Evolutionary conservation across 1,140 invertebrate species (phyloP), one percentile per base, ranked within the genome.

Genomic region (Brachionus calyciflorus): DNA sequence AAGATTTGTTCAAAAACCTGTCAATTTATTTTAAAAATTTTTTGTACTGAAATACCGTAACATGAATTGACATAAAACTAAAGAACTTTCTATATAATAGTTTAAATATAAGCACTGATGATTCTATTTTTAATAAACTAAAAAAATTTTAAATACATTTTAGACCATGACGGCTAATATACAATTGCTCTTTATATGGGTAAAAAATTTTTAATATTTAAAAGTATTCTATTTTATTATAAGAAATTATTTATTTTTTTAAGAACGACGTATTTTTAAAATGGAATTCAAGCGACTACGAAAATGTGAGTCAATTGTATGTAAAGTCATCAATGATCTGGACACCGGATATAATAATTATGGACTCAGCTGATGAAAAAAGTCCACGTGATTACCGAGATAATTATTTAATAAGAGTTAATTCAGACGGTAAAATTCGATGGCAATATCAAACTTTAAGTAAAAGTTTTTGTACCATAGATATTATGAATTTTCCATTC

Each of bases 341-440:
- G 73, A 76, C 73, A 40, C 73, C 73, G 9, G 51, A 76, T 48
- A 55, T 76, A 40, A 55, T 76, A 14, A 46, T 76, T 28, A 55
- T 76, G 33, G 49, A 76, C 37, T 76, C 73, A 9, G 73, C 73
- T 19, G 73, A 76, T 17, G 73, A 76, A 60, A 76, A 76, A 60
- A 37, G 12, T 7, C 17, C 40, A 17, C 73, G 73, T 17, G 46
- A 46, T 40, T 73, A 76, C 40, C 51, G 73, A 28, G 73, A 76
- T 28, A 55, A 76, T 48, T 76, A 76, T 60, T 44, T 55, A 30
- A 55, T 76, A 41, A 76, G 55, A 21, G 49, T 76, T 10, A 73
- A 73, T 41, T 73, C 69, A 40, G 46, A 49, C 2, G 73, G 73
- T n/a, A 55, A 76, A 46, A 49, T 76, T 4, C 24, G 73, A 41